These are phyloP conservation scores for Drosophila formosana DNA, from an alignment of 2,888 invertebrate species.

Conservation along the genomic window DNA sequence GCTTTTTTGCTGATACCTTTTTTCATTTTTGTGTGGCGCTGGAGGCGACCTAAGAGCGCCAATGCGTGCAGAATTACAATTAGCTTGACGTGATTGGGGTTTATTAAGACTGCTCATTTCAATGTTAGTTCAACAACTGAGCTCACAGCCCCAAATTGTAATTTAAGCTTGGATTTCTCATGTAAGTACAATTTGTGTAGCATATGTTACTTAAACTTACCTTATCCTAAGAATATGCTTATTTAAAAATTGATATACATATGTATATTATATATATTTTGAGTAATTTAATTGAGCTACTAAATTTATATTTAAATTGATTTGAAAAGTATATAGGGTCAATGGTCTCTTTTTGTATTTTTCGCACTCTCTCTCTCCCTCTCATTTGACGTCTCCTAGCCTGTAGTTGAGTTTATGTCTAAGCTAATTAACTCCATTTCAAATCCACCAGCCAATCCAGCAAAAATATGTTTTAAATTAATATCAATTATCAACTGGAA, in stretches of 20 bases:
- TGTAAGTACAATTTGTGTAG: not conserved
- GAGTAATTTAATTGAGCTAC: too few relatives aligned
- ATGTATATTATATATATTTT: too few relatives aligned
- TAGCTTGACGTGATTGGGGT: slow-evolving; percentile 31
- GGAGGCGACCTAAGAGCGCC: slow-evolving; percentile 11
- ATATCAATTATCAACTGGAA: slow-evolving; percentile 64
- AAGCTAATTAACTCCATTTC: slow-evolving; percentile 44
- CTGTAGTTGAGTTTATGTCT: slow-evolving; percentile 9
- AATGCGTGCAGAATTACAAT: slow-evolving; percentile 58
- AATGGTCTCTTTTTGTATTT: not conserved
- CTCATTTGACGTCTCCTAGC: not conserved
- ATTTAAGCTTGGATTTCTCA: not conserved
- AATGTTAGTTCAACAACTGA: not conserved
- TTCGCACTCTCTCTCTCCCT: too few relatives aligned
- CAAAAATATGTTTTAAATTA: slow-evolving; percentile 66
- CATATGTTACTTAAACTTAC: not conserved
- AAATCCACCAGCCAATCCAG: slow-evolving; percentile 3
- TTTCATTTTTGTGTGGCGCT: slow-evolving; percentile 19
- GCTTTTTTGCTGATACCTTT: slow-evolving; percentile 41
- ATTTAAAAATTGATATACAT: too few relatives aligned
- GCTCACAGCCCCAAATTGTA: not conserved
- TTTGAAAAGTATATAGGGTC: not conserved
- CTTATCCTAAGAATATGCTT: too few relatives aligned
- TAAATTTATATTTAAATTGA: not conserved
- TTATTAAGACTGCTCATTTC: slow-evolving; percentile 14